Percentiles rank a stretch among this genome's conserved stretches.
phyloP scores from a whole-genome alignment of 2,113 vertebrate genomes.

The Eudyptes chrysolophus region DNA sequence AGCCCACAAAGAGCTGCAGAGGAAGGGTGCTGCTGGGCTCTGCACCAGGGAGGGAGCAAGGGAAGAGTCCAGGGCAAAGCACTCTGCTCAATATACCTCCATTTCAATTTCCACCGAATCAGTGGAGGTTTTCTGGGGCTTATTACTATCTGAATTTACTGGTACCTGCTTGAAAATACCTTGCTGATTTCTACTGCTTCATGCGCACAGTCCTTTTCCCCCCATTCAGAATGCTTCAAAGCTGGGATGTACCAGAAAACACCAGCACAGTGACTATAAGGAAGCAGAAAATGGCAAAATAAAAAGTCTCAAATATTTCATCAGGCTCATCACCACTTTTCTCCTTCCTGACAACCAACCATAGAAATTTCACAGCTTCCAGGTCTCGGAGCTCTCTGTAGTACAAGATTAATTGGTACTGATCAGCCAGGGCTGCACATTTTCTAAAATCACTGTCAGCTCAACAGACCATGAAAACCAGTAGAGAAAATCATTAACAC shows the following conservation, averaged over 20 bases:
- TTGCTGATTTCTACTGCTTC: background rate
- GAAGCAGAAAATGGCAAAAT: background rate
- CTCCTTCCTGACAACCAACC: background rate
- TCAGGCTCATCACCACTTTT: background rate
- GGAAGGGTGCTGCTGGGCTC: background rate
- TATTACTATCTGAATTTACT: background rate
- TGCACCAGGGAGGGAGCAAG: background rate
- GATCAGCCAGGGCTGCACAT: background rate
- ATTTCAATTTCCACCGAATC: background rate
- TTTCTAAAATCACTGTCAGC: slow-evolving; percentile 35
- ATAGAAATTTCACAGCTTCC: background rate
- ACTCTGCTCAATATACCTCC: background rate
- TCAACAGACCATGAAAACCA: slow-evolving; percentile 42
- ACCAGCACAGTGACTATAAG: background rate
- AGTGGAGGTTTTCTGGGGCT: background rate
- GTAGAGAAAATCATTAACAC: slow-evolving; percentile 48
- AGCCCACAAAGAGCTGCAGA: background rate
- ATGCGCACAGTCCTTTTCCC: background rate
- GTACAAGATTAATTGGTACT: slow-evolving; percentile 33
- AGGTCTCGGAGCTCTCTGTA: background rate
- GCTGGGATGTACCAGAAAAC: background rate
- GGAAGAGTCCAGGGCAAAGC: background rate
- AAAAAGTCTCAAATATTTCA: background rate
- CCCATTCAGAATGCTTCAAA: background rate
- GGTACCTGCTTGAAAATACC: background rate